Evolutionary conservation across 2,888 invertebrate genomes (phyloP), one percentile per base, ranked within the genome.

Genomic region (Metallyticus violacea): DNA sequence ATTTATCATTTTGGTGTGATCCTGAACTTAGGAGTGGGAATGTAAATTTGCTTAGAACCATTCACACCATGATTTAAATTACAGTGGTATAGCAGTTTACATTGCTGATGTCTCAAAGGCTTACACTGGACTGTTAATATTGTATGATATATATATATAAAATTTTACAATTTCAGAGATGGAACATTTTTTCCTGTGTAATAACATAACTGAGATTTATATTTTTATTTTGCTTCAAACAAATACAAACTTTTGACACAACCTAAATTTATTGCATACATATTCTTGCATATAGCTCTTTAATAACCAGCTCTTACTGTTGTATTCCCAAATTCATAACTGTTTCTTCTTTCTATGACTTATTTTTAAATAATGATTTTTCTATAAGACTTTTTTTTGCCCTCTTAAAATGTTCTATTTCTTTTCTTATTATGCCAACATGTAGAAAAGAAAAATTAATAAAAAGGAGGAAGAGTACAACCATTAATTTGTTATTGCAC

Each of bases 401-500:
- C 40, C 40, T 62, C 15, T 62, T n/a, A 62, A 62, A 62, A 62
- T 62, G 4, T 62, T 40, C 2, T 22, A 15, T 62, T 62, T 15
- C 15, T 22, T 62, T 62, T 62, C 15, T 22, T 62, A 3, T 62
- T 3, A 62, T 62, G 40, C 40, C 40, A 62, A 62, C 22, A 62
- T 62, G 40, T 22, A 62, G 22, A 22, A 15, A 62, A 62, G 22
- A 62, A 29, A 29, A 62, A 62, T 7, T 62, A 62, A 62, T 62
- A 29, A 80, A 80, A 22, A 80, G 29, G 26, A 81, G n/a, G 25
- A 7, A 81, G 81, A 81, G 81, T 77, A 83, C 83, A 83, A 22
- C 7, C 3, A 29, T 81, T 40, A 25, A 81, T n/a, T 15, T 30
- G 26, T 83, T 83, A 83, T 83, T 83, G 83, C 83, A 83, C 83